Base-by-base conservation (phyloP, 2,797 vertebrate species). In the Coendou prehensilis region DNA sequence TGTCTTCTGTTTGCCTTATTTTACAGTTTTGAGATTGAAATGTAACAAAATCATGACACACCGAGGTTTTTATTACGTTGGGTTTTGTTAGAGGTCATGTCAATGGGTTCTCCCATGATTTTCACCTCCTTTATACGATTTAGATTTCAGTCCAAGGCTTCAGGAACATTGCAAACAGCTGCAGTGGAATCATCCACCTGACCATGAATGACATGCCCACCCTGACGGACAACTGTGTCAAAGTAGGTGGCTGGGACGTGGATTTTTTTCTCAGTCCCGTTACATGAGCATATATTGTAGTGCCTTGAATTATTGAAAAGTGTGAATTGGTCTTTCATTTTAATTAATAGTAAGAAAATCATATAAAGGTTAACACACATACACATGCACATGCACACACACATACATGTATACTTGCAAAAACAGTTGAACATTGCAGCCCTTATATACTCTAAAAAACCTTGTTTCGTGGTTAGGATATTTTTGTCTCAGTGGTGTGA, bases 91-190 rank as follows among this genome's bases (percentile, higher is more conserved):
- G 20, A 17, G 61, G 50, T 41, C 15, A 89, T 69, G 5, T 41
- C 91, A 92, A 85, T 71, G 15, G 13, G 9, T 90, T 84, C 76
- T 92, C 2, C 56, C 20, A 30, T 71, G 56, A 69, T 85, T 96
- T 96, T 89, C 33, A 83, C 52, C 61, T 96, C 64, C 47, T 93
- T 22, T 97, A 87, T 80, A 80, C 15, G 89, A 87, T 96, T 89
- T 93, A 99, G 99, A 99, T 99, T 97, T 99, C 99, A 76, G 98
- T 98, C 96, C 98, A 98, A 96, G 98, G 99, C 78, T 99, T 99
- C 98, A 98, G 56, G 97, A 98, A 98, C 96, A 98, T 99, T 94
- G 98, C 98, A 14, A 97, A 50, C 22, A 98, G 98, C 92, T 99
- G 99, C 96, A 98, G 96, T 45, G 97, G 96, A 20, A 98, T 99